Conservation (phyloP, 2,888 invertebrate genomes). For the Acronicta leporina region DNA sequence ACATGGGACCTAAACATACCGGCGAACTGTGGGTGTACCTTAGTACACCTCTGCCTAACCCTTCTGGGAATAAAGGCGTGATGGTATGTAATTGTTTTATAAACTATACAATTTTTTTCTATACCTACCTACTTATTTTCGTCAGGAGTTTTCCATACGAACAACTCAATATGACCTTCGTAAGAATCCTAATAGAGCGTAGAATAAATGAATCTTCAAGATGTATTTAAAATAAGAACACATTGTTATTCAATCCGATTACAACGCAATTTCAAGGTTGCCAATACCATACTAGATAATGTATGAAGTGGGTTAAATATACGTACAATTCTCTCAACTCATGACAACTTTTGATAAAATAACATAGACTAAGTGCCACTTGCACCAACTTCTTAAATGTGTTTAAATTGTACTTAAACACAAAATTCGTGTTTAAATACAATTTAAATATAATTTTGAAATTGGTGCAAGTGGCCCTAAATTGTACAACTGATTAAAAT, state of each 20-base stretch:
- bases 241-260: slow-evolving; percentile 52
- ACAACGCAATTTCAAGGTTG: slow-evolving; percentile 46
- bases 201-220: slow-evolving; percentile 52
- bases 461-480: no score
- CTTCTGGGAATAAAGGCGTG: no score
- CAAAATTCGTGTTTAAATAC: no score
- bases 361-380: no score
- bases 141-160: slow-evolving; percentile 35
- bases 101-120: neutral
- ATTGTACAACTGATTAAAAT: no score
- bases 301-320: slow-evolving; percentile 37
- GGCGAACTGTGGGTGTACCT: no score
- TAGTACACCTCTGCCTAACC: no score
- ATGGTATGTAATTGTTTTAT: no score
- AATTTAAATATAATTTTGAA: no score
- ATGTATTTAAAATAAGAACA: slow-evolving; percentile 39
- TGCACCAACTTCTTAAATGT: no score
- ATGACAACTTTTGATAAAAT: slow-evolving; percentile 6
- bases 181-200: slow-evolving; percentile 27
- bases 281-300: slow-evolving; percentile 42
- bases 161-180: slow-evolving; percentile 39
- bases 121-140: slow-evolving; percentile 25
- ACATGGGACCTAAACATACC: no score
- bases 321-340: slow-evolving; percentile 7
- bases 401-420: no score